These are phyloP conservation scores for Pterocles gutturalis DNA, from an alignment of 2,113 vertebrate genomes.

Conservation along the genomic window DNA sequence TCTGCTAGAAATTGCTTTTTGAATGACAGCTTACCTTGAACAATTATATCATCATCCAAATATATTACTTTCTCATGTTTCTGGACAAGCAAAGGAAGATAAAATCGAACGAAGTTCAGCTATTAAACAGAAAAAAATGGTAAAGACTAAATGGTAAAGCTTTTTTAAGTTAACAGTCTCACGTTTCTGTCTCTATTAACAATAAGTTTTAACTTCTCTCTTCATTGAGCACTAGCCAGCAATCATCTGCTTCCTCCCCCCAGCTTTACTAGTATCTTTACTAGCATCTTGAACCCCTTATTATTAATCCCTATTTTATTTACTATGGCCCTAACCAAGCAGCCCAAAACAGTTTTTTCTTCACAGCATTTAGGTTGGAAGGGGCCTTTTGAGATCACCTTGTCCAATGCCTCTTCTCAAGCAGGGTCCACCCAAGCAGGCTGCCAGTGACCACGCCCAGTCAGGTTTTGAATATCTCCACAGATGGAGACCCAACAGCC, in stretches of 20 bases:
- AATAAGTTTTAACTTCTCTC: not conserved
- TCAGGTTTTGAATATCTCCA: not conserved
- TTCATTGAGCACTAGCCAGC: not conserved
- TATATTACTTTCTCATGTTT: conserved; percentile 91
- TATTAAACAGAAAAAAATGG: conserved; percentile 67
- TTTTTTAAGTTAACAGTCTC: not conserved
- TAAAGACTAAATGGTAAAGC: not conserved
- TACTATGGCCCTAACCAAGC: not conserved
- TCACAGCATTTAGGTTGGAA: not conserved
- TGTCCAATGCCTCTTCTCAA: not conserved
- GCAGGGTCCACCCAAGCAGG: not conserved
- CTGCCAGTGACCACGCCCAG: not conserved
- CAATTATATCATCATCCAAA: conserved; percentile 94
- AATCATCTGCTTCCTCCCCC: not conserved
- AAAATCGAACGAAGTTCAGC: conserved; percentile 97
- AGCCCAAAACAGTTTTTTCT: not conserved
- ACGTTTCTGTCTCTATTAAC: not conserved
- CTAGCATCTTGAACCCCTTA: not conserved
- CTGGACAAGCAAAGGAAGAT: conserved; percentile 89
- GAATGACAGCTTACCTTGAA: conserved; percentile 85
- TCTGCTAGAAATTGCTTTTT: not conserved
- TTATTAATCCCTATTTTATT: not conserved
- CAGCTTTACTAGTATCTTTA: not conserved
- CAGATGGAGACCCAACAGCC: not conserved
- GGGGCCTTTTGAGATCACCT: not conserved